Percentiles rank a stretch among this genome's conserved stretches.
Conservation (phyloP, 1,140 invertebrate genomes). For the Meloidogyne floridensis region DNA sequence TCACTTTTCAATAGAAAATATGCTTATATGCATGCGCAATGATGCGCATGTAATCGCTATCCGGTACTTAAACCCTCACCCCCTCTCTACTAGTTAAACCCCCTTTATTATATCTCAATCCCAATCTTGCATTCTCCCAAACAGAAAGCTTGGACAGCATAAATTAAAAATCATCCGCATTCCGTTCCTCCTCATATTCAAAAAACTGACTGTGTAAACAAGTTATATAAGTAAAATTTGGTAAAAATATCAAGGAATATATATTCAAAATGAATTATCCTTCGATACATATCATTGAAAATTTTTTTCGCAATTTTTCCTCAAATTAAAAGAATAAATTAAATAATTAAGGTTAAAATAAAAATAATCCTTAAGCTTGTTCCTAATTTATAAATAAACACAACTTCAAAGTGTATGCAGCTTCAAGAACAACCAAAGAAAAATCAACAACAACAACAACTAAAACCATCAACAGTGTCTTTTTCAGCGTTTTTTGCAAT, state of each 20-base stretch:
- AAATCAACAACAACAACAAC: neutral
- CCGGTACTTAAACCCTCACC: constrained; percentile 4
- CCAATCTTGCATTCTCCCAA: neutral
- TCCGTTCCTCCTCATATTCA: neutral
- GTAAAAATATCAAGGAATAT: neutral
- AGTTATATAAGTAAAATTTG: neutral
- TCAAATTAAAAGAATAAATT: neutral
- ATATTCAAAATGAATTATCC: neutral
- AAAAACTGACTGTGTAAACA: neutral
- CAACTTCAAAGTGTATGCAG: neutral
- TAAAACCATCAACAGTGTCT: constrained; percentile 22
- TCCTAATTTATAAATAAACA: neutral
- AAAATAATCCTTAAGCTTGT: neutral
- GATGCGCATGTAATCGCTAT: neutral
- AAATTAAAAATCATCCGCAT: neutral
- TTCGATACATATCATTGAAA: neutral
- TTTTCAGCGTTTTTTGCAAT: constrained; percentile 32
- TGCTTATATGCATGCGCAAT: neutral
- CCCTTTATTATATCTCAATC: neutral
- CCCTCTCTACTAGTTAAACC: neutral
- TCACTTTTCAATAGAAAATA: neutral
- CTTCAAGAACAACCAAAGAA: neutral
- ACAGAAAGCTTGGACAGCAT: neutral
- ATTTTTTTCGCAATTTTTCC: too few species aligned
- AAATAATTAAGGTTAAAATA: neutral